Conservation (phyloP, 2,797 vertebrate species). For the Dendrocincla fuliginosa region DNA sequence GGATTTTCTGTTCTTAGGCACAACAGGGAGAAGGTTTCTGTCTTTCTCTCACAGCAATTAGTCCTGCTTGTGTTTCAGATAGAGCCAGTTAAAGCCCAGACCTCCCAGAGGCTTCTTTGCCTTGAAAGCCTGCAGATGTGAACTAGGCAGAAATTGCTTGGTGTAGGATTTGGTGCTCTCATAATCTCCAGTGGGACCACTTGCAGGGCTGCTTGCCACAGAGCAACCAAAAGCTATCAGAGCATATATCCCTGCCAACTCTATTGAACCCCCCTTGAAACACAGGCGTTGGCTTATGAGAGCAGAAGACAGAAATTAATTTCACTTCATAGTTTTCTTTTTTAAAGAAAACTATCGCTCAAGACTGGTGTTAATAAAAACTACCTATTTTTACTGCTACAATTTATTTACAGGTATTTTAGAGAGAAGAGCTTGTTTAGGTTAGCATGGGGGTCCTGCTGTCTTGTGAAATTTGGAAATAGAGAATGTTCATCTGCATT, state of each 20-base stretch:
- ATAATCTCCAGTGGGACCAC: neutral
- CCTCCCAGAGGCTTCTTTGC: neutral
- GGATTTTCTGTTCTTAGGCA: neutral
- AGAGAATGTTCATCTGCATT: neutral
- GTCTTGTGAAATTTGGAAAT: neutral
- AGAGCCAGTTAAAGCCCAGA: neutral
- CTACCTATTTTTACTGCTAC: neutral
- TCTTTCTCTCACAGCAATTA: neutral
- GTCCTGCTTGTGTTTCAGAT: neutral
- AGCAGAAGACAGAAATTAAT: neutral
- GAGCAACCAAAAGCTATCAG: neutral
- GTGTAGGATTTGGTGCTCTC: neutral
- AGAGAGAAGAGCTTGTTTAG: neutral
- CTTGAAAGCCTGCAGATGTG: neutral
- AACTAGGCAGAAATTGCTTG: neutral
- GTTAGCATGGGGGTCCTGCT: neutral
- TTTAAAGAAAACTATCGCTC: neutral
- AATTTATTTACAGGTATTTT: neutral
- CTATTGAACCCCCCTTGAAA: neutral
- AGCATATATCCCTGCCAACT: rapidly evolving
- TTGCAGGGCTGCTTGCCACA: neutral
- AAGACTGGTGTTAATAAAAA: neutral
- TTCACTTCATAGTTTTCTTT: neutral
- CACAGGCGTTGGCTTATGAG: neutral
- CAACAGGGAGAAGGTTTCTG: neutral